Percentiles rank a stretch among this genome's conserved stretches.
Evolutionary conservation across 2,113 vertebrate species (phyloP).

Genomic region (Turnix velox): DNA sequence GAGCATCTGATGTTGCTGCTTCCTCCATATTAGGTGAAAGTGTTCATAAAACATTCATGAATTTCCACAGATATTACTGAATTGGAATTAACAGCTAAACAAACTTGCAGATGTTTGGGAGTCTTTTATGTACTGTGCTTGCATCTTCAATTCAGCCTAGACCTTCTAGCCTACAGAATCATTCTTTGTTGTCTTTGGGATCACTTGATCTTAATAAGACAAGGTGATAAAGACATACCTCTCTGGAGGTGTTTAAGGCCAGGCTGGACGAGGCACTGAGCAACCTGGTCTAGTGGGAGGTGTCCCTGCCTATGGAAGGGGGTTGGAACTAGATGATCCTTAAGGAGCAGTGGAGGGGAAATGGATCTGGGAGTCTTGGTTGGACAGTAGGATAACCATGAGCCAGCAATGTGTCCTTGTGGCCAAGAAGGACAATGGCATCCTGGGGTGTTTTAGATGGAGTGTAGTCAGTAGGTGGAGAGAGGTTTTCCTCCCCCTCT

Average conservation of each 20-base stretch:
- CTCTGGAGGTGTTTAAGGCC: too few species aligned
- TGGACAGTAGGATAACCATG: too few species aligned
- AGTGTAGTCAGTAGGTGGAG: not conserved
- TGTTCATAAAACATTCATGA: constrained; percentile 53
- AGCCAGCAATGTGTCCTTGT: not conserved
- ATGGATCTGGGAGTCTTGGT: too few species aligned
- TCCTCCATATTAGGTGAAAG: constrained; percentile 45
- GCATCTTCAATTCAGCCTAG: not conserved
- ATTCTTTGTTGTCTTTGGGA: not conserved
- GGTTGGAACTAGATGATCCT: too few species aligned
- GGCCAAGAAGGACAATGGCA: not conserved
- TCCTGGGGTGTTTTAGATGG: not conserved
- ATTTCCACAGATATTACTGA: constrained; percentile 22
- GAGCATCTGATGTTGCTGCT: constrained; percentile 46
- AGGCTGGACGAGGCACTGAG: too few species aligned
- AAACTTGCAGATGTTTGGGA: constrained; percentile 30
- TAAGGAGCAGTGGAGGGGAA: too few species aligned
- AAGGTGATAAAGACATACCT: not conserved
- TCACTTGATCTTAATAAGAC: constrained; percentile 16
- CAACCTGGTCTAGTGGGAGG: too few species aligned
- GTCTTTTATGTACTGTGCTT: not conserved
- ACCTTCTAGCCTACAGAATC: not conserved
- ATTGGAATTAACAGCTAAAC: constrained; percentile 39
- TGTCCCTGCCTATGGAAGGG: too few species aligned
- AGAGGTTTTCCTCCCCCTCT: not conserved